Conservation (phyloP, 1,140 invertebrate genomes). For the Nilaparvata lugens region DNA sequence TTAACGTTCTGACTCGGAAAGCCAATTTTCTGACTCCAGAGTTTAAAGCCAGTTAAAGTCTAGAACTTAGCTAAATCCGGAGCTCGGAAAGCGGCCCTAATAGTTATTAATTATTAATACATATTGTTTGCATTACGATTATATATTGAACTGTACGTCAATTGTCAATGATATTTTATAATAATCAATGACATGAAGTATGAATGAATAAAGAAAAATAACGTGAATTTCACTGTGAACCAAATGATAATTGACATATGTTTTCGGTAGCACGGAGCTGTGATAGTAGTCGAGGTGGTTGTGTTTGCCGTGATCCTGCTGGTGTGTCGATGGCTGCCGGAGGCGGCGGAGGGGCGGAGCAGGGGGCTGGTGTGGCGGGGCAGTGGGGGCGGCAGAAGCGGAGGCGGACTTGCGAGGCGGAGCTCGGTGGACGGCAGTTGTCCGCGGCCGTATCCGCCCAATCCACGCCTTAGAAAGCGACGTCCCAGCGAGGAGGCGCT, state of each 20-base stretch:
- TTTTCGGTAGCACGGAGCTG: slow-evolving; percentile 39
- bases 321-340: slow-evolving; percentile 36
- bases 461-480: slow-evolving; percentile 38
- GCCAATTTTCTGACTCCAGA: too few species aligned
- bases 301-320: slow-evolving; percentile 40
- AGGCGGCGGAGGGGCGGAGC: slow-evolving; percentile 32
- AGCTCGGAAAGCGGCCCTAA: too few species aligned
- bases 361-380: slow-evolving; percentile 19
- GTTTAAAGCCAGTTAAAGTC: too few species aligned
- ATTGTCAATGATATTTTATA: too few species aligned
- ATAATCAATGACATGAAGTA: slow-evolving; percentile 3
- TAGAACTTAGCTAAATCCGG: too few species aligned
- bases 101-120: too few species aligned
- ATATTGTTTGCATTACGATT: too few species aligned
- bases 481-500: slow-evolving; percentile 70
- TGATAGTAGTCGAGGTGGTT: slow-evolving; percentile 42
- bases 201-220: slow-evolving; percentile 32
- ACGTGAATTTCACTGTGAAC: too few species aligned
- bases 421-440: slow-evolving; percentile 1
- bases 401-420: not conserved
- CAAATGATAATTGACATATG: too few species aligned
- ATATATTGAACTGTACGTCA: slow-evolving; percentile 26
- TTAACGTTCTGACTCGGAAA: too few species aligned
- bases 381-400: not conserved
- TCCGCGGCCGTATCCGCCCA: not conserved